Percentiles rank a stretch among this genome's conserved stretches.
Conservation (phyloP, 2,888 invertebrate genomes). For the Alcis repandata region DNA sequence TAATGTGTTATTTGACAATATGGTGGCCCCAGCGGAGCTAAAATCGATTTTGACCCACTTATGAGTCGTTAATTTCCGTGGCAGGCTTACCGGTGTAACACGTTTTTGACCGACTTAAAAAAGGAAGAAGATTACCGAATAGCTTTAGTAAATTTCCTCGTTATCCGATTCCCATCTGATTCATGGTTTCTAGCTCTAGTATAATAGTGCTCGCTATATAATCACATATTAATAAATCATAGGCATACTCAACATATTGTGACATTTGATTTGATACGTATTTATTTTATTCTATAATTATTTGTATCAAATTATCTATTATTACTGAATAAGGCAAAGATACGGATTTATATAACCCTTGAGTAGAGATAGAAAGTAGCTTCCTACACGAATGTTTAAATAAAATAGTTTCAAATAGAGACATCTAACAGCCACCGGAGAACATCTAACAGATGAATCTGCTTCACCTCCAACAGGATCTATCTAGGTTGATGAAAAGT, state of each 20-base stretch:
- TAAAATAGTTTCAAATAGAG: neutral
- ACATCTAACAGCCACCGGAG: neutral
- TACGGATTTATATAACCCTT: too few relatives aligned
- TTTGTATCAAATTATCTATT: too few relatives aligned
- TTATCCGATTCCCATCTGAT: too few relatives aligned
- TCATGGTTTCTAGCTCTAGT: too few relatives aligned
- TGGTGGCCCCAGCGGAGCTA: constrained; percentile 7
- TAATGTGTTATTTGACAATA: constrained; percentile 15
- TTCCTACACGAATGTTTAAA: neutral
- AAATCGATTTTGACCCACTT: constrained; percentile 27
- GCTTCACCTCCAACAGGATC: neutral
- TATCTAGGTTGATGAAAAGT: constrained; percentile 20
- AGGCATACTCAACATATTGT: too few relatives aligned
- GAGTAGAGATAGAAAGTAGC: neutral
- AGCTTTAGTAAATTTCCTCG: too few relatives aligned
- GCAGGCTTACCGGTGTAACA: neutral
- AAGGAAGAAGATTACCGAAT: neutral
- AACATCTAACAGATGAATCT: neutral
- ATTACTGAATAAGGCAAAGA: too few relatives aligned
- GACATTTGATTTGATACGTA: too few relatives aligned
- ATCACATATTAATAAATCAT: too few relatives aligned
- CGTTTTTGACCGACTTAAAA: neutral
- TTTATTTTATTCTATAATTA: too few relatives aligned
- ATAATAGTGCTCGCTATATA: too few relatives aligned
- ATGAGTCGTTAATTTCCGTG: constrained; percentile 12